Base-by-base conservation (phyloP, 92 coral and sea anemone genomes). In the Palythoa caribaeorum region DNA sequence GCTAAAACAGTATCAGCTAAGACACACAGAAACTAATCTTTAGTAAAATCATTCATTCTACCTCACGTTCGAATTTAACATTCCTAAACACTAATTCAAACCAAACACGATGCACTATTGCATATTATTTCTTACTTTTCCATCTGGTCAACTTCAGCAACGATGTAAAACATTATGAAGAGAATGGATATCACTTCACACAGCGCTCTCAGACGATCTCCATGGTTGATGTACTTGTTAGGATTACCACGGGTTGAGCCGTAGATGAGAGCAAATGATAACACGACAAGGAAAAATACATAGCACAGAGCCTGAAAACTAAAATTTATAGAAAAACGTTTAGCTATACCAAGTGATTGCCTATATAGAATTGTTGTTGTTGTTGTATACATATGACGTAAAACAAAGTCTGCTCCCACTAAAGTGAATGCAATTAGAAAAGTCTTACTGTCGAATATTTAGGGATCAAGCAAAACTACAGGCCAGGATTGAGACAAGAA, bases 241-340 rank as follows among this genome's bases (percentile, higher is more conserved):
- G 98, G 98, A 37, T 96, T 92, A 1, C 83, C 69, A 17, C 87
- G 90, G 1, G 96, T 94, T 1, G 96, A 90, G 60, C 96, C 98
- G 78, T 92, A 89, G 85, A 95, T 84, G 2, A 95, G 90, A 2
- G 98, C 98, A 73, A 83, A 96, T 0, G 97, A 96, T 88, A 96
- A 78, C 73, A 96, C 81, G 3, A 87, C 69, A 68, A 96, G 91
- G 83, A 96, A 96, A 17, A 92, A 72, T 35, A 90, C 15, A 81
- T 96, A 94, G 76, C 84, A 90, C 3, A 89, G 28, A 16, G 96
- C 97, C 73, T 94, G 98, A 13, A 95, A 44, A 74, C 96, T 95
- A 87, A 19, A 71, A 88, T 44, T 44, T 44, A 3, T 44, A 59
- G 50, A 50, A 13, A 53, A 78, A 12, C 17, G 15, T 1, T 20